phyloP scores from a whole-genome alignment of 1,140 invertebrate species.

The Drosophila prosaltans region DNA sequence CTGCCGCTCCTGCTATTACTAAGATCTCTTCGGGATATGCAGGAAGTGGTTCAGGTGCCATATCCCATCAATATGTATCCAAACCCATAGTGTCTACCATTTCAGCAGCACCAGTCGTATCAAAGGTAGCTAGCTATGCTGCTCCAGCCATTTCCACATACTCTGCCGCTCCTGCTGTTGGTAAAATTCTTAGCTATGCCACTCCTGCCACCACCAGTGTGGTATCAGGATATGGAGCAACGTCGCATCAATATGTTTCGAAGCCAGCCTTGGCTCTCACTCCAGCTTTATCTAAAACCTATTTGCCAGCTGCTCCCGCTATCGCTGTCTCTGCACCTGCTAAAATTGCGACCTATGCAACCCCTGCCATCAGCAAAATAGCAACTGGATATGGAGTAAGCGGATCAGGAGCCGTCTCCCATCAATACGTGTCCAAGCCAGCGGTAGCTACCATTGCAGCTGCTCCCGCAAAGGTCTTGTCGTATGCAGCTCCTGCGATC shows the following conservation, averaged over 20 bases:
- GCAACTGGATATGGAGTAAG: not conserved
- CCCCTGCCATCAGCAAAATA: constrained; percentile 27
- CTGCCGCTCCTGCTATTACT: constrained; percentile 24
- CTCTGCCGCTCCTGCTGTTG: constrained; percentile 45
- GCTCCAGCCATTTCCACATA: constrained; percentile 52
- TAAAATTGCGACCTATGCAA: constrained; percentile 30
- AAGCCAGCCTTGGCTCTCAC: constrained; percentile 40
- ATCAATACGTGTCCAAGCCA: constrained; percentile 67
- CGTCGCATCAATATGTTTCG: constrained; percentile 68
- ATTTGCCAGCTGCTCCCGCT: constrained; percentile 22
- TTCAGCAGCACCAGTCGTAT: constrained; percentile 31
- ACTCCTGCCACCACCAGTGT: constrained; percentile 36
- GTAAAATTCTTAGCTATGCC: constrained; percentile 46
- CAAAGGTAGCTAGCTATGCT: constrained; percentile 48
- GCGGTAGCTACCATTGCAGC: constrained; percentile 57
- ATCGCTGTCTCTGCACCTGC: not conserved
- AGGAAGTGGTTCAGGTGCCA: constrained; percentile 24
- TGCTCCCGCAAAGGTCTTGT: constrained; percentile 29
- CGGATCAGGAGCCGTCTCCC: constrained; percentile 44
- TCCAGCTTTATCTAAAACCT: constrained; percentile 30
- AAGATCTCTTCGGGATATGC: constrained; percentile 33
- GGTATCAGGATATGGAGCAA: constrained; percentile 37
- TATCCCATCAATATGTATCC: constrained; percentile 58
- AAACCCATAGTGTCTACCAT: constrained; percentile 32
- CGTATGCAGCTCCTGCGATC: constrained; percentile 44